Evolutionary conservation across 2,888 invertebrate genomes (phyloP), one percentile per base, ranked within the genome.

Genomic region (Hermaeophaga mercurialis): DNA sequence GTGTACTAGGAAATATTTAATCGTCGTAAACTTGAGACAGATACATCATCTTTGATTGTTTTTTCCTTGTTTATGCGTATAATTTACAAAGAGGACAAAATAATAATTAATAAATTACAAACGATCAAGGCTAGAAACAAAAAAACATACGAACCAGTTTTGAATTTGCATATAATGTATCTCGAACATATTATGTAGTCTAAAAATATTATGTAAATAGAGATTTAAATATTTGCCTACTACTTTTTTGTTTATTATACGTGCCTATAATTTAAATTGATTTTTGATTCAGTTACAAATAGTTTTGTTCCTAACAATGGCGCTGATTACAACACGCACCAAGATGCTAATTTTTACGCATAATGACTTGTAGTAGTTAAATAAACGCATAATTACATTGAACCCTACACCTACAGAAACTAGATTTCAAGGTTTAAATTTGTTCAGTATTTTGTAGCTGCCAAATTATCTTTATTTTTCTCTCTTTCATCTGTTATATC

Each of bases 21-120:
- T 38, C 38, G 17, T 15, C n/a, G 12, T 11, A 12, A 18, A 38
- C 6, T 38, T 12, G 6, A 38, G 6, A 15, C 15, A 38, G 8
- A 38, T 38, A 38, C 15, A 17, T 38, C 38, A 38, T 38, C 38
- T 28, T 28, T 28, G 28, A 28, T 28, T n/a, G 28, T 38, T 15
- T 38, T n/a, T 38, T 38, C 17, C 38, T 38, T 18, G 38, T n/a
- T n/a, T 38, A 18, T 6, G 38, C 6, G 5, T 15, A 38, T 38
- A 14, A 15, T 38, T 38, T 11, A 18, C 38, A 9, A n/a, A 15
- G 17, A 38, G n/a, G 15, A 38, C 38, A 38, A 38, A 38, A 38
- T 15, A 12, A 38, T 38, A 36, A 36, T 17, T 36, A 28, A 28
- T 9, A 9, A 28, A 6, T 12, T 5, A 12, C 18, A 11, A 18